Conservation (phyloP, 2,797 vertebrate genomes). For the Lindbergichthys nudifrons region DNA sequence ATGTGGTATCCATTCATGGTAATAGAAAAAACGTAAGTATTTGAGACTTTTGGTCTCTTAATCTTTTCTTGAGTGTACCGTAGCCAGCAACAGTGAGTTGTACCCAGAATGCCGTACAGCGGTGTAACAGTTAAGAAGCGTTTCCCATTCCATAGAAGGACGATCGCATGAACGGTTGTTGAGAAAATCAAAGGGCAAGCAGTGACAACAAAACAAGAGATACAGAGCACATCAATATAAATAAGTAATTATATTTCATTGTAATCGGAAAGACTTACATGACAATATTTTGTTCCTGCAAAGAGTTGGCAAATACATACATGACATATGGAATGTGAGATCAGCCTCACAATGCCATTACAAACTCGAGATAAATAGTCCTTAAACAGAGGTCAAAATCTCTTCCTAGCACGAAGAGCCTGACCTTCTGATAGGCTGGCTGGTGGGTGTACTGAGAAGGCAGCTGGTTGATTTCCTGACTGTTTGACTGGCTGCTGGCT, state of each 20-base stretch:
- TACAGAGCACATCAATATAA: background rate
- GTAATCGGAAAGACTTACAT: background rate
- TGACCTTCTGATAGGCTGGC: slow-evolving; percentile 22
- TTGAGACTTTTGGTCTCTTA: too few species aligned
- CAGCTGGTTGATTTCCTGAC: slow-evolving; percentile 53
- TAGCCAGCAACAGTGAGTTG: too few species aligned
- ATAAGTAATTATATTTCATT: background rate
- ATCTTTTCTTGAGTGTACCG: too few species aligned
- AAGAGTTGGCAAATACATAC: background rate
- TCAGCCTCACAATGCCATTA: background rate
- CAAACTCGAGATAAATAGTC: background rate
- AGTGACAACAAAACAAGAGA: background rate
- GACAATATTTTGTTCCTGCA: background rate
- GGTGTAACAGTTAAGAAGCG: too few species aligned
- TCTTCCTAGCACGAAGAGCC: slow-evolving; percentile 13
- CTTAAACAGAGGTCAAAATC: slow-evolving; percentile 23
- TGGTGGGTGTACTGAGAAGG: slow-evolving; percentile 36
- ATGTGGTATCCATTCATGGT: too few species aligned
- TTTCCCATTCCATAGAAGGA: too few species aligned
- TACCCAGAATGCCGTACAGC: too few species aligned
- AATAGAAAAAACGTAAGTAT: too few species aligned
- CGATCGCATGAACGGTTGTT: too few species aligned
- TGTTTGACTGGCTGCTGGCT: slow-evolving; percentile 57
- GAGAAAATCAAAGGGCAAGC: too few species aligned
- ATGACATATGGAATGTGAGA: background rate